Percentiles rank a stretch among this genome's conserved stretches.
Conservation (phyloP, 2,797 vertebrate genomes). For the Sciurus vulgaris region DNA sequence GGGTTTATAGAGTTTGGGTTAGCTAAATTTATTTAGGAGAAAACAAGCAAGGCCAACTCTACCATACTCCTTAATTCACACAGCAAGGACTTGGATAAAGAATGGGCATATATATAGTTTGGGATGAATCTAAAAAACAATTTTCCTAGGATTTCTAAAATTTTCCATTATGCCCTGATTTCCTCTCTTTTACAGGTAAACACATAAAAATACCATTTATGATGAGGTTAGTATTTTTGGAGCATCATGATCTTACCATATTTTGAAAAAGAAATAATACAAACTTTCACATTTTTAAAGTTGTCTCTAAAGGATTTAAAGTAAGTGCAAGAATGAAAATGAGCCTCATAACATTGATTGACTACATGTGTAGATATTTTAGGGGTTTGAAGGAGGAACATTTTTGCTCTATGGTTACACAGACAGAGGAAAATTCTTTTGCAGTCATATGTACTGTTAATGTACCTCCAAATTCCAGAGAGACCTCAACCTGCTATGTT, state of each 20-base stretch:
- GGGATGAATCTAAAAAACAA: neutral
- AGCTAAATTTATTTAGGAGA: constrained; percentile 21
- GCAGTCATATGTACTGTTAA: neutral
- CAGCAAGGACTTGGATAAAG: neutral
- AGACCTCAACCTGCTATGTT: neutral
- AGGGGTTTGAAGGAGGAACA: neutral
- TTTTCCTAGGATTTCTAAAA: neutral
- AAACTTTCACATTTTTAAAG: constrained; percentile 48
- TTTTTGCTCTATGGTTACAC: neutral
- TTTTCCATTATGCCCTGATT: neutral
- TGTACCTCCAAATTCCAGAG: constrained; percentile 19
- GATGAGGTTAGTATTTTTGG: neutral
- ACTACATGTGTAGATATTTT: neutral
- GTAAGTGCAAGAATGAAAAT: constrained; percentile 44
- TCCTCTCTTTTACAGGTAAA: constrained; percentile 18
- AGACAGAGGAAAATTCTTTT: neutral
- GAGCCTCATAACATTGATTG: neutral
- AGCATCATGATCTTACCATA: neutral
- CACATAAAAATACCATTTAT: neutral
- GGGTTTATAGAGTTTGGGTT: neutral
- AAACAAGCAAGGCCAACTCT: neutral
- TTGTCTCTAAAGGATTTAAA: constrained; percentile 42
- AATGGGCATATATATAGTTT: neutral
- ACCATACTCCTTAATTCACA: neutral
- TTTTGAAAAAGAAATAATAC: constrained; percentile 33